phyloP scores from a whole-genome alignment of 2,797 vertebrate genomes.

The Mus minutoides region DNA sequence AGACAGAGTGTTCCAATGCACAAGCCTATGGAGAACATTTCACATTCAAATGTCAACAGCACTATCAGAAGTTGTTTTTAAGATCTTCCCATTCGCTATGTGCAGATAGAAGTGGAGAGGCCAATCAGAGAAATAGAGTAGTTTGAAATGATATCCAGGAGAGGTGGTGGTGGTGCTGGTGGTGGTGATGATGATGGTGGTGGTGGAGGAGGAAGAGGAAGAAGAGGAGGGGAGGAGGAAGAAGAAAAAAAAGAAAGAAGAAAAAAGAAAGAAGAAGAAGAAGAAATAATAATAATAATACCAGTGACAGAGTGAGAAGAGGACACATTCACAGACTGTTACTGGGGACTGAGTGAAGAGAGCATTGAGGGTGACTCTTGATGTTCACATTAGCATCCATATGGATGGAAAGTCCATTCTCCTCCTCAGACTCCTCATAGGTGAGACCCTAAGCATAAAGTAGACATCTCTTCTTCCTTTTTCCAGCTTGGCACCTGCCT shows the following conservation, averaged over 20 bases:
- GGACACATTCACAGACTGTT: background rate
- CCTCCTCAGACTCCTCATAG: no score
- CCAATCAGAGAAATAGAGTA: background rate
- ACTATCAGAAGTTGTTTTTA: background rate
- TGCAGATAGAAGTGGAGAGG: background rate
- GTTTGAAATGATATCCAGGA: background rate
- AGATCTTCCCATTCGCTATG: background rate
- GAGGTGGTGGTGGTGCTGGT: background rate
- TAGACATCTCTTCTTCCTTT: background rate
- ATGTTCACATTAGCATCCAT: background rate
- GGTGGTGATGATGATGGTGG: background rate
- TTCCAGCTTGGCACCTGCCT: accelerated
- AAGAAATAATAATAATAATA: no score
- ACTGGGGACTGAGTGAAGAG: background rate
- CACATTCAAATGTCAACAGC: background rate
- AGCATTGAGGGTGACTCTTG: background rate
- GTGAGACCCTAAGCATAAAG: background rate
- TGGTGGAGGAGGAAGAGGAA: background rate
- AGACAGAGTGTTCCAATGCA: background rate
- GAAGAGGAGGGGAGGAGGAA: no score
- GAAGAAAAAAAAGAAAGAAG: no score
- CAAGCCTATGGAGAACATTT: background rate
- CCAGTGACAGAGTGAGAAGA: background rate
- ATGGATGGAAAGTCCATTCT: background rate
- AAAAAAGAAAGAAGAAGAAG: no score